A percentile compares a stretch with the other conserved stretches of the same genome.
These are phyloP conservation scores for Decapterus maruadsi DNA, from an alignment of 2,797 vertebrate genomes.

Conservation along the genomic window DNA sequence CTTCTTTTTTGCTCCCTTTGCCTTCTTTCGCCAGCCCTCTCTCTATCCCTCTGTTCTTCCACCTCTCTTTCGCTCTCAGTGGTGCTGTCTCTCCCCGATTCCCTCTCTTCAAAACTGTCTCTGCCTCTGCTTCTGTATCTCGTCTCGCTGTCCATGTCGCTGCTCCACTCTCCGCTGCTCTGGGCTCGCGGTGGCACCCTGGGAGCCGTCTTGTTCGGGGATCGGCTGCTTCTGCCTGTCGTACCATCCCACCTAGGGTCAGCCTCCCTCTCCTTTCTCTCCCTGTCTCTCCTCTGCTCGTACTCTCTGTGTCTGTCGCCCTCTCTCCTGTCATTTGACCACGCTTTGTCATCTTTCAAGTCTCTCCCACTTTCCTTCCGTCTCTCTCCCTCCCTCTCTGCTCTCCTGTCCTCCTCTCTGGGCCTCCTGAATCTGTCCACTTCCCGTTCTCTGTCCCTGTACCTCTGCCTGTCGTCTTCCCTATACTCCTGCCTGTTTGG, in stretches of 20 bases:
- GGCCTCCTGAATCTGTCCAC: slow-evolving; percentile 44
- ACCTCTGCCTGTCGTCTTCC: slow-evolving; percentile 46
- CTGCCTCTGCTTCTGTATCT: slow-evolving; percentile 28
- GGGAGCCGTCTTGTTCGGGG: slow-evolving; percentile 18
- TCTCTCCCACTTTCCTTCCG: slow-evolving; percentile 43
- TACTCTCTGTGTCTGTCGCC: slow-evolving; percentile 43
- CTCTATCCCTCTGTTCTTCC: slow-evolving; percentile 22
- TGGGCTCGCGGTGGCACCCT: slow-evolving; percentile 53
- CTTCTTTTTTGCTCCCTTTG: slow-evolving; percentile 28
- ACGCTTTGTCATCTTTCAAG: slow-evolving; percentile 27
- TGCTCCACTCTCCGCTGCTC: slow-evolving; percentile 73
- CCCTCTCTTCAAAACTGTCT: slow-evolving; percentile 59
- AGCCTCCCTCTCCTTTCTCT: slow-evolving; percentile 42
- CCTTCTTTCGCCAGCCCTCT: slow-evolving; percentile 33
- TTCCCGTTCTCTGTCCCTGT: slow-evolving; percentile 52
- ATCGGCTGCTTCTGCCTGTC: slow-evolving; percentile 45
- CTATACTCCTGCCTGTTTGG: slow-evolving; percentile 37
- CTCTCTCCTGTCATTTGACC: slow-evolving; percentile 39
- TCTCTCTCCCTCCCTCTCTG: slow-evolving; percentile 31
- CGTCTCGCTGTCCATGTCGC: slow-evolving; percentile 64
- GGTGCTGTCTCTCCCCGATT: slow-evolving; percentile 31
- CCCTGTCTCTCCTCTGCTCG: slow-evolving; percentile 41
- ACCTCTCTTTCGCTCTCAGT: slow-evolving; percentile 49
- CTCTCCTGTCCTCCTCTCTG: slow-evolving; percentile 36
- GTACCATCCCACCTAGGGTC: slow-evolving; percentile 27